These are phyloP conservation scores for Euglossa dilemma DNA, from an alignment of 1,140 invertebrate species.

Conservation along the genomic window DNA sequence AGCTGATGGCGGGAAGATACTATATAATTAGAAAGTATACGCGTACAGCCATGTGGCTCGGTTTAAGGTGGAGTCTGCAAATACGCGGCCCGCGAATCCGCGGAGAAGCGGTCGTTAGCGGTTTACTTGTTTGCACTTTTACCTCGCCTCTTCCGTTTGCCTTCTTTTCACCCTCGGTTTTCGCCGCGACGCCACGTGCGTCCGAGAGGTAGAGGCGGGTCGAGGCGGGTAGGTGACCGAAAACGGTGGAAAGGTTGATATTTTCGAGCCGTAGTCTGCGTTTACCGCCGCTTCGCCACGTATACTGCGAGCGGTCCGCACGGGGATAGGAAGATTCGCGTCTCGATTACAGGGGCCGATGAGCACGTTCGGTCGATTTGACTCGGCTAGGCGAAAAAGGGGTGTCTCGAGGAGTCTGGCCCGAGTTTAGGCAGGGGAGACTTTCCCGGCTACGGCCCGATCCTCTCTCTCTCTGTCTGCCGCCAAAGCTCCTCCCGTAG, in stretches of 20 bases:
- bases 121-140: constrained; percentile 56
- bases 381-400: constrained; percentile 63
- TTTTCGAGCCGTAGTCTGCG: neutral
- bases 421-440: constrained; percentile 33
- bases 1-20: constrained; percentile 63
- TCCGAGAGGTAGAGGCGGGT: neutral
- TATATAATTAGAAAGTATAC: constrained; percentile 67
- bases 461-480: constrained; percentile 41
- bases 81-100: constrained; percentile 37
- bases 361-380: constrained; percentile 67
- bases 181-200: neutral
- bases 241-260: neutral
- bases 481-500: constrained; percentile 2
- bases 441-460: constrained; percentile 17
- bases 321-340: constrained; percentile 55
- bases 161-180: neutral
- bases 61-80: constrained; percentile 64
- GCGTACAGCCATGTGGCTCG: constrained; percentile 52
- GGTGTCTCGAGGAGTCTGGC: constrained; percentile 58
- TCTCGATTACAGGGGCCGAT: constrained; percentile 65
- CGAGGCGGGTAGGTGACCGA: neutral
- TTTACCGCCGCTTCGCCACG: neutral
- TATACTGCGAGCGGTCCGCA: constrained; percentile 9
- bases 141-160: neutral
- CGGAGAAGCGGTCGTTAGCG: constrained; percentile 39